Base-by-base conservation (phyloP, 2,888 invertebrate species). In the Cheilosia scutellata region DNA sequence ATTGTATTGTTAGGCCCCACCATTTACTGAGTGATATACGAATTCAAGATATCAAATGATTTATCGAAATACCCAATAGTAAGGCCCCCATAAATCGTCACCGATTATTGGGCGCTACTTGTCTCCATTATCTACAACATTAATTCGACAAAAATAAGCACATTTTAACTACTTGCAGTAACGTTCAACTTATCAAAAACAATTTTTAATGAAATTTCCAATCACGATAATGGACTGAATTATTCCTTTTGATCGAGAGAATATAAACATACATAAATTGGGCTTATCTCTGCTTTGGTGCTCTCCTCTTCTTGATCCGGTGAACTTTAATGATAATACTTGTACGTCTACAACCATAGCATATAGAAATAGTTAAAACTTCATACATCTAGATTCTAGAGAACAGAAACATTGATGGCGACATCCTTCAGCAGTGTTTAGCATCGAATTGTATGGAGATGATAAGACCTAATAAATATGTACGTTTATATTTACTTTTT, bases 321-420 rank as follows among this genome's bases (percentile, higher is more conserved):
- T 86, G 86, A 86, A 86, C 86, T 76, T 62, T 77, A 58, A 77
- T 82, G 86, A 86, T 86, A 86, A 76, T 77, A 72, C 63, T 77
- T 29, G 51, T 51, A 51, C 33, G 44, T 77, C 2, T 16, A 20
- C n/a, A 16, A 5, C 44, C 44, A 2, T 44, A 20, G 20, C 0
- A 44, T 47, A 72, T 68, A 68, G 66, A 53, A 86, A 86, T 72
- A 86, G 82, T 86, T 86, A 86, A 86, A 86, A 86, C 82, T 86
- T 82, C 51, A 51, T 86, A 63, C 66, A 82, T 86, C 77, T 63
- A 77, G 42, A 79, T 55, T 86, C 76, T 68, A 76, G 42, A 79
- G 62, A 80, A 49, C 66, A 75, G 29, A 72, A 70, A n/a, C 51
- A 42, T 42, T 31, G 25, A 31, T 77, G 78, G 63, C 71, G 57